phyloP scores from a whole-genome alignment of 2,113 vertebrate species.

The Cyanistes caeruleus region DNA sequence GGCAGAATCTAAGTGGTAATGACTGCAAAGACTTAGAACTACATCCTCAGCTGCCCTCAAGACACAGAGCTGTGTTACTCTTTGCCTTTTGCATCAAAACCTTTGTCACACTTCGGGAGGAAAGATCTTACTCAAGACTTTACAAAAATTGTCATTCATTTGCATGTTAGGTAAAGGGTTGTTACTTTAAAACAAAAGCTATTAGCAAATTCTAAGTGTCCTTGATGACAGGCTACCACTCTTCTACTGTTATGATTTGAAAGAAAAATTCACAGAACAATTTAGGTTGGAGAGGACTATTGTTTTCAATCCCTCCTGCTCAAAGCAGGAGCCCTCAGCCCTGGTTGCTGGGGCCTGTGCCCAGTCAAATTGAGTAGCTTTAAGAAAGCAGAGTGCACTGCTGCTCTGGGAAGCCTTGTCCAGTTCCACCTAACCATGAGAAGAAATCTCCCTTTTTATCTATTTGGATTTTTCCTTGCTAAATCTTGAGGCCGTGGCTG shows the following conservation, averaged over 20 bases:
- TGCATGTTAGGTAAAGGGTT: not conserved
- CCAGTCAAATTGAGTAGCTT: not conserved
- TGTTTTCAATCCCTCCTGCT: not conserved
- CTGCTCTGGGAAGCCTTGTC: not conserved
- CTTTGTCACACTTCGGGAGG: not conserved
- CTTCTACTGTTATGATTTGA: not conserved
- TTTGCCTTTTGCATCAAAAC: not conserved
- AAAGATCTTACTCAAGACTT: not conserved
- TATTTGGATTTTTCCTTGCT: not conserved
- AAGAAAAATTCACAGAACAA: not conserved
- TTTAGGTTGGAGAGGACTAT: not conserved
- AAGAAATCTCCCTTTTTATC: not conserved
- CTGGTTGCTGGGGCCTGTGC: not conserved
- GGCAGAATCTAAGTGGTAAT: not conserved
- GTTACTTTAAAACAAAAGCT: not conserved
- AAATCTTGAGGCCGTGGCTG: not conserved
- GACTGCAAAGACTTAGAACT: not conserved
- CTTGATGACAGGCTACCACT: not conserved
- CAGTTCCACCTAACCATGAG: not conserved
- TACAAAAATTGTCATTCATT: not conserved
- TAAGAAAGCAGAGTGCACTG: not conserved
- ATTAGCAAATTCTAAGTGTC: not conserved
- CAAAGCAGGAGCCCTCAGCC: not conserved
- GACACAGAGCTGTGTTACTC: not conserved
- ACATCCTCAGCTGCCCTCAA: not conserved